phyloP scores from a whole-genome alignment of 2,797 vertebrate species.

The Crenuchus spilurus region DNA sequence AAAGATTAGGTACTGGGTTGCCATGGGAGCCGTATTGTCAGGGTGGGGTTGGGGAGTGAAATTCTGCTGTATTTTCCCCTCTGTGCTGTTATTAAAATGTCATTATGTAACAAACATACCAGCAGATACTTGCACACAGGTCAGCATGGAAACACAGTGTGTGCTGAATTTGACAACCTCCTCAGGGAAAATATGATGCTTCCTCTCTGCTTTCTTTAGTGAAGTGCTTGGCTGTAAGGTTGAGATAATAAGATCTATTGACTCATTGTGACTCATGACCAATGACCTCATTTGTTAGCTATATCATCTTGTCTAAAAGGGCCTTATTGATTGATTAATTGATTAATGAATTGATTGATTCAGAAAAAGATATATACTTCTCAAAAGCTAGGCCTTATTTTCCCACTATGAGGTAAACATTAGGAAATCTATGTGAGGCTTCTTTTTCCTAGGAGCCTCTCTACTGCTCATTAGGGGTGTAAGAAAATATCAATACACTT shows the following conservation, averaged over 20 bases:
- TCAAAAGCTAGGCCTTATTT: too few species aligned
- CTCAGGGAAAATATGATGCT: too few species aligned
- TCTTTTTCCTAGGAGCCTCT: too few species aligned
- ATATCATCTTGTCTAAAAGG: background rate
- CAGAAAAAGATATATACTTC: background rate
- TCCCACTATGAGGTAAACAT: too few species aligned
- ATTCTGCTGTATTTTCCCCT: background rate
- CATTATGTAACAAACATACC: background rate
- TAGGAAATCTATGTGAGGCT: too few species aligned
- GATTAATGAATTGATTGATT: constrained; percentile 16
- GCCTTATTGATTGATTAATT: constrained; percentile 10
- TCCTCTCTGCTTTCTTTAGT: background rate
- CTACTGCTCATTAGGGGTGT: too few species aligned
- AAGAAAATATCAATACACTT: too few species aligned
- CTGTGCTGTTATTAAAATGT: background rate
- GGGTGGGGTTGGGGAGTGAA: background rate
- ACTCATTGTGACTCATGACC: constrained; percentile 18
- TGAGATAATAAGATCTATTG: background rate
- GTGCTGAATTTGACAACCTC: too few species aligned
- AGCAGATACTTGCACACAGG: background rate
- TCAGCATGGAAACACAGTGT: background rate
- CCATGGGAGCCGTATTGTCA: constrained; percentile 2
- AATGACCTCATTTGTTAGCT: constrained; percentile 8
- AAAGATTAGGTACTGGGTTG: constrained; percentile 8
- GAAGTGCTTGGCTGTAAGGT: background rate